A percentile compares a stretch with the other conserved stretches of the same genome.
Evolutionary conservation across 2,113 vertebrate genomes (phyloP).

Genomic region (Rhinopithecus roxellana): DNA sequence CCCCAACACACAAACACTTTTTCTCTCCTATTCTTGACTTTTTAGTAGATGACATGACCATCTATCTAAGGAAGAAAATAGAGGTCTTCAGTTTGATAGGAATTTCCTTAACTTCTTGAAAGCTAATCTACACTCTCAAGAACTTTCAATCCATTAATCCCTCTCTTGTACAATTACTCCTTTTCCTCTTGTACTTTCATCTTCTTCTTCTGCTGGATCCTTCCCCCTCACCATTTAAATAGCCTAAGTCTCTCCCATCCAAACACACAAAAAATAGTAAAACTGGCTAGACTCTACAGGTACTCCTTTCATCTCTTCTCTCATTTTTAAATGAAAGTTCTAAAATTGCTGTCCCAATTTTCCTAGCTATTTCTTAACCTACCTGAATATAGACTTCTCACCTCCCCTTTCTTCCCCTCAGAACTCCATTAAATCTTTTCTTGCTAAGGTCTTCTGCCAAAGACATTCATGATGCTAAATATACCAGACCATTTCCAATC

Average conservation of each 20-base stretch:
- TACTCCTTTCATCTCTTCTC: not conserved
- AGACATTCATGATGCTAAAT: not conserved
- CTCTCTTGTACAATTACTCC: not conserved
- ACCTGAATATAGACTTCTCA: not conserved
- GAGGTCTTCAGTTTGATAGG: not conserved
- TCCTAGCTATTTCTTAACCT: conserved; percentile 7
- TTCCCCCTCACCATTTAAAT: not conserved
- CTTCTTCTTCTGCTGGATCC: not conserved
- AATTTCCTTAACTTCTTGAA: not conserved
- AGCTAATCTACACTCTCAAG: not conserved
- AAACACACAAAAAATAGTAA: not conserved
- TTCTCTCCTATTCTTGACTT: not conserved
- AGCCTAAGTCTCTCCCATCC: not conserved
- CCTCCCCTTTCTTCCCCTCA: not conserved
- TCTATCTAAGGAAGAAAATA: not conserved
- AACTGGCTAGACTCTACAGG: not conserved
- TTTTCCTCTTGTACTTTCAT: not conserved
- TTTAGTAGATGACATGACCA: not conserved
- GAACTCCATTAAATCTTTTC: conserved; percentile 13
- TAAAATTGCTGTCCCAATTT: not conserved
- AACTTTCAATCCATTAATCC: not conserved
- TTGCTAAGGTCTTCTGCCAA: not conserved
- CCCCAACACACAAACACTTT: not conserved
- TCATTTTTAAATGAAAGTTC: not conserved
- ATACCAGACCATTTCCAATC: not conserved